Evolutionary conservation across 2,888 invertebrate genomes (phyloP).

Genomic region (Drymonia ruficornis): DNA sequence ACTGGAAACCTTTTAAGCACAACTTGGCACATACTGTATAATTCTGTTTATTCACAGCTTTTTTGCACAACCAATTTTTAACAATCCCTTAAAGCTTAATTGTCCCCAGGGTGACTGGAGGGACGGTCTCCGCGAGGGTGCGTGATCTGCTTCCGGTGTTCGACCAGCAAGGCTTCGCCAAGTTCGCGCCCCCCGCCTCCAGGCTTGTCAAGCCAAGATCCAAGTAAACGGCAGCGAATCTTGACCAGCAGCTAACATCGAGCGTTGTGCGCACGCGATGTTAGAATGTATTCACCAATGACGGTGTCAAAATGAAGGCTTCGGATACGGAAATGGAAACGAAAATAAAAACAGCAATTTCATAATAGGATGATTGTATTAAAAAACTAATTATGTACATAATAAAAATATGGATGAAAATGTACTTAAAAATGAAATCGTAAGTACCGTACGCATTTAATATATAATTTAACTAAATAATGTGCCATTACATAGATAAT

Average conservation of each 20-base stretch:
- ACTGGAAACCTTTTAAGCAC: background rate
- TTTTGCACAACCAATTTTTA: constrained; percentile 24
- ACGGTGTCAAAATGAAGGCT: constrained; percentile 8
- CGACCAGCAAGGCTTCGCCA: constrained; percentile 93
- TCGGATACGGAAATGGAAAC: constrained; percentile 35
- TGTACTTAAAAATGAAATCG: constrained; percentile 6
- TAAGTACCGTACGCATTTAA: constrained; percentile 62
- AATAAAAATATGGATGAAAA: constrained; percentile 22
- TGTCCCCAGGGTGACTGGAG: constrained; percentile 86
- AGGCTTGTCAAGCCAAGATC: constrained; percentile 89
- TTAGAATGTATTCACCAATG: no score
- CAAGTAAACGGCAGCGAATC: constrained; percentile 49
- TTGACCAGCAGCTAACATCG: constrained; percentile 16
- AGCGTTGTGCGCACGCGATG: background rate
- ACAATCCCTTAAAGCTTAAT: constrained; percentile 32
- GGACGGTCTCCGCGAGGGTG: constrained; percentile 88
- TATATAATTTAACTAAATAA: constrained; percentile 46
- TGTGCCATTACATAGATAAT: constrained; percentile 56
- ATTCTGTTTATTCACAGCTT: background rate
- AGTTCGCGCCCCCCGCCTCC: constrained; percentile 92
- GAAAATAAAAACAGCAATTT: constrained; percentile 27
- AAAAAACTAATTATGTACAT: constrained; percentile 40
- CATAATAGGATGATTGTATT: constrained; percentile 37
- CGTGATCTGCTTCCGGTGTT: constrained; percentile 92
- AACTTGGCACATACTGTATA: background rate